phyloP scores from a whole-genome alignment of 1,140 invertebrate genomes.

The Lordiphosa collinella region DNA sequence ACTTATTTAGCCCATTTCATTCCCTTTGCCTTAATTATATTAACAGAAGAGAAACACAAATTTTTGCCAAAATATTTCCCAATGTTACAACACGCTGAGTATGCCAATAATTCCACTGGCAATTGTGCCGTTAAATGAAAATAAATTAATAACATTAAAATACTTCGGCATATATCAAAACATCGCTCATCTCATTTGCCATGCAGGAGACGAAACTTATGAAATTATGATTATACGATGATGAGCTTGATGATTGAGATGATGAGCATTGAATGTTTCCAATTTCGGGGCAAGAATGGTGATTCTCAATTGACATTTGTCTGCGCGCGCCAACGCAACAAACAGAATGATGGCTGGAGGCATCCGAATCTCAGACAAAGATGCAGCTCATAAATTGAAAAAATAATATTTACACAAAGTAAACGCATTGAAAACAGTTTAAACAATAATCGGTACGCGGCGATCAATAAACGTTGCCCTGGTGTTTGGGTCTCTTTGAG shows the following conservation, averaged over 20 bases:
- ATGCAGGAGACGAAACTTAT: background rate
- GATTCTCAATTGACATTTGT: conserved; percentile 74
- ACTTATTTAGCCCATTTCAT: background rate
- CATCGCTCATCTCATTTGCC: too few species aligned
- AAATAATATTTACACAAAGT: conserved; percentile 75
- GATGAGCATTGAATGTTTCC: conserved; percentile 21
- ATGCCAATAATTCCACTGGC: conserved; percentile 28
- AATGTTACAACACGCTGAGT: conserved; percentile 23
- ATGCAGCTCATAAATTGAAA: conserved; percentile 68
- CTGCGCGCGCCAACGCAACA: conserved; percentile 51
- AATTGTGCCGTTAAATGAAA: conserved; percentile 47
- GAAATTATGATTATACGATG: background rate
- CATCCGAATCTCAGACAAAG: conserved; percentile 40
- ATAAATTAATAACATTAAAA: conserved; percentile 68
- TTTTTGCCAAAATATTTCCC: background rate
- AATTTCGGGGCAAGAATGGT: background rate
- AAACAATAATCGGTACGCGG: conserved; percentile 73
- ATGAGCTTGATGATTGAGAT: conserved; percentile 38
- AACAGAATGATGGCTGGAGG: conserved; percentile 12
- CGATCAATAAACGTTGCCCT: conserved; percentile 68
- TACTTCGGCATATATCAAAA: conserved; percentile 54
- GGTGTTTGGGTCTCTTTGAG: background rate
- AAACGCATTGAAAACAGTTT: conserved; percentile 78
- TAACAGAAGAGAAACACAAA: background rate
- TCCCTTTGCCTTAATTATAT: background rate